These are phyloP conservation scores for Drosophila pallidifrons DNA, from an alignment of 1,140 invertebrate species.

Conservation along the genomic window DNA sequence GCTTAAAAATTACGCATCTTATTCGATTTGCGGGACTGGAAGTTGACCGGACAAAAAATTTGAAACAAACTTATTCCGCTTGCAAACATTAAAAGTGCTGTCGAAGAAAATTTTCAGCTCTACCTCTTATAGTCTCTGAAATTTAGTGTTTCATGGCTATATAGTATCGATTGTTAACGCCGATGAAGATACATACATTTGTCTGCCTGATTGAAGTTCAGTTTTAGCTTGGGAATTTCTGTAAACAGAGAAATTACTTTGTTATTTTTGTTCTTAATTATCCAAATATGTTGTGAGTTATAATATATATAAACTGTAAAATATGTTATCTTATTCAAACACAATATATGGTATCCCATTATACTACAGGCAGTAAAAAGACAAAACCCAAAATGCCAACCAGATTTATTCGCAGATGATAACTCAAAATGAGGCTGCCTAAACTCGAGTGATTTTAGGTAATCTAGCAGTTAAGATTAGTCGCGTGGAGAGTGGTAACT, in stretches of 20 bases:
- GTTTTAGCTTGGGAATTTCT: not conserved
- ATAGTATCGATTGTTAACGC: too few species aligned
- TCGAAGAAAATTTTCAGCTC: too few species aligned
- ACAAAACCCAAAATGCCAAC: slow-evolving; percentile 19
- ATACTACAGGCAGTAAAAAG: slow-evolving; percentile 3
- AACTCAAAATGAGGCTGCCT: slow-evolving; percentile 29
- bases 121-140: too few species aligned
- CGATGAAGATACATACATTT: too few species aligned
- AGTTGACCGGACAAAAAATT: too few species aligned
- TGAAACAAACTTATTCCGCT: too few species aligned
- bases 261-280: not conserved
- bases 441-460: slow-evolving; percentile 4
- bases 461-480: slow-evolving; percentile 41
- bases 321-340: slow-evolving; percentile 1
- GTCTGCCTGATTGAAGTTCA: too few species aligned
- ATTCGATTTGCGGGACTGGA: too few species aligned
- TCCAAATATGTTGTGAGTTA: not conserved
- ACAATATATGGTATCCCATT: slow-evolving; percentile 6
- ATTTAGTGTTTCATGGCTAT: too few species aligned
- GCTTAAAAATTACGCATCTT: too few species aligned
- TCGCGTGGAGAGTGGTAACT: not conserved
- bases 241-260: too few species aligned
- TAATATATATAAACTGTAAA: slow-evolving; percentile 7
- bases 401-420: slow-evolving; percentile 22
- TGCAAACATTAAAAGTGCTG: too few species aligned